phyloP scores from a whole-genome alignment of 2,113 vertebrate genomes.

The Plectropomus leopardus region DNA sequence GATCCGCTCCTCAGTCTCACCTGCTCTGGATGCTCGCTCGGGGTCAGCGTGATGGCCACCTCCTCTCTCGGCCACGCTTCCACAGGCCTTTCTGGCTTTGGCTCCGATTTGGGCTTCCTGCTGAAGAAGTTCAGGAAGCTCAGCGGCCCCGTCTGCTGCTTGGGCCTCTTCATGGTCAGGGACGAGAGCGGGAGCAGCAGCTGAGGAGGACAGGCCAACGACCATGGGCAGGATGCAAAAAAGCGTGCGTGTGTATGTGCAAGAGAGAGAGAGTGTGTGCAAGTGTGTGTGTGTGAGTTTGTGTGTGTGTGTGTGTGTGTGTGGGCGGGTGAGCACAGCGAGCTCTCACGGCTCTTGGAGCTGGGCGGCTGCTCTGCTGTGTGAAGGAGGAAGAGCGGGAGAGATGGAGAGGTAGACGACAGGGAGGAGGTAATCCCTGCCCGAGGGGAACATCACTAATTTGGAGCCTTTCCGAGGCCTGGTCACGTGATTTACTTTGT shows the following conservation, averaged over 20 bases:
- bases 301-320: conserved; percentile 9
- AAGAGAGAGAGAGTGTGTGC: conserved; percentile 20
- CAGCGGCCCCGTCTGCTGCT: conserved; percentile 80
- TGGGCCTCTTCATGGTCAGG: conserved; percentile 86
- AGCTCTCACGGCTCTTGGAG: conserved; percentile 64
- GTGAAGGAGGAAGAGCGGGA: conserved; percentile 52
- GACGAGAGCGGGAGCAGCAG: conserved; percentile 60
- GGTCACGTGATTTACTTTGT: conserved; percentile 62
- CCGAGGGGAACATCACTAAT: conserved; percentile 70
- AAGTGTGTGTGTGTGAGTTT: conserved; percentile 18
- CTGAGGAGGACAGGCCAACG: conserved; percentile 66
- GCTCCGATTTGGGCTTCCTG: conserved; percentile 83
- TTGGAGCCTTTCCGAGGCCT: conserved; percentile 55
- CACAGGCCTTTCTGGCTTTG: conserved; percentile 59
- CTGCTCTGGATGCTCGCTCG: conserved; percentile 78
- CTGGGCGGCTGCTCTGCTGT: conserved; percentile 50
- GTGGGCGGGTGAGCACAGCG: conserved; percentile 32
- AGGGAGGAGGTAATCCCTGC: conserved; percentile 76
- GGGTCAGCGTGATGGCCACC: conserved; percentile 73
- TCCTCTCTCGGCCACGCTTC: conserved; percentile 73
- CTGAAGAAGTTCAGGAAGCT: conserved; percentile 86
- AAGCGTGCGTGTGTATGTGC: background rate
- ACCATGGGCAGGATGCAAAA: conserved; percentile 74
- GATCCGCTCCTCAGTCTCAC: conserved; percentile 56
- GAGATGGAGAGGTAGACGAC: conserved; percentile 57